Evolutionary conservation across 2,113 vertebrate genomes (phyloP).

Genomic region (Macaca nemestrina): DNA sequence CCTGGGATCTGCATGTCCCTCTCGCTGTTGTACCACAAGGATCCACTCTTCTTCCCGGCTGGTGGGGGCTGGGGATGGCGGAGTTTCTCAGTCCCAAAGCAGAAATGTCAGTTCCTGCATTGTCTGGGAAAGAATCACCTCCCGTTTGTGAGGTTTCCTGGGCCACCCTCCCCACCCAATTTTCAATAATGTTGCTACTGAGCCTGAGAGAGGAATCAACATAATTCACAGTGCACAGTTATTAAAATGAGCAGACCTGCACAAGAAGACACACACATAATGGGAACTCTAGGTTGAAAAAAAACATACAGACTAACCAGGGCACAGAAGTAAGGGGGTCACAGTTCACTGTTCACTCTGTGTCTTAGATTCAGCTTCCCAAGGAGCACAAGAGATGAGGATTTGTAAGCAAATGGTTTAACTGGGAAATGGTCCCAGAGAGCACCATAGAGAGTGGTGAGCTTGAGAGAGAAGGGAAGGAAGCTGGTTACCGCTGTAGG

Average conservation of each 20-base stretch:
- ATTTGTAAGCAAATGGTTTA: background rate
- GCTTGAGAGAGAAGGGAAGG: background rate
- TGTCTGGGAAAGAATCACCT: background rate
- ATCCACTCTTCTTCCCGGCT: background rate
- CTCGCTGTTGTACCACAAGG: background rate
- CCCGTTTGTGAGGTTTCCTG: background rate
- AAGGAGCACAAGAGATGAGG: background rate
- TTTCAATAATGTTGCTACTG: conserved; percentile 15
- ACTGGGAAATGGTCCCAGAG: background rate
- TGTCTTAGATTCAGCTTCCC: background rate
- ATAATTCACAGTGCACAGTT: background rate
- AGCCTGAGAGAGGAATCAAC: background rate
- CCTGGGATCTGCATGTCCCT: background rate
- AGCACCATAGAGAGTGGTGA: too few relatives aligned
- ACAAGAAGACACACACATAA: background rate
- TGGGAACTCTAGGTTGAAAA: background rate
- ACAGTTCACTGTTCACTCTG: too few relatives aligned
- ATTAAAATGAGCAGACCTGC: background rate
- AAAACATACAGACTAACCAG: background rate
- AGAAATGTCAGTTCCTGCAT: background rate
- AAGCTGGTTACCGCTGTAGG: background rate
- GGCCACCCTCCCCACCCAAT: background rate
- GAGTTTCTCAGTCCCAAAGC: background rate
- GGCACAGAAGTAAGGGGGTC: background rate
- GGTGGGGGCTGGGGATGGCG: too few relatives aligned